Base-by-base conservation (phyloP, 2,888 invertebrate species). In the Aspidiotus destructor region DNA sequence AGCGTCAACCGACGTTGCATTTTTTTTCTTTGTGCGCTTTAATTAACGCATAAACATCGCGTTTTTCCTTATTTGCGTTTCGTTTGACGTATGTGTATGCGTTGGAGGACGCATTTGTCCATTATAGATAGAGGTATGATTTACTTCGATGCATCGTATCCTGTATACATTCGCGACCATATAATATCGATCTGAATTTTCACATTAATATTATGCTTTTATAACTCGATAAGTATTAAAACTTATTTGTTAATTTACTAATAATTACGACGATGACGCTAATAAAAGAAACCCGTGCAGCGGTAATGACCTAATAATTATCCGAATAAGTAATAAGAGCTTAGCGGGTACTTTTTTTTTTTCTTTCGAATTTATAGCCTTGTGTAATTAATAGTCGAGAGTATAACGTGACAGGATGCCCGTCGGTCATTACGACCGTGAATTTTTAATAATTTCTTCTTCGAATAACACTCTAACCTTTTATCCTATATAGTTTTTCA, bases 331-430 rank as follows among this genome's bases (percentile, higher is more conserved):
- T 58, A 58, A 17, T 28, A 28, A 28, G 28, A 28, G 28, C 28
- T 28, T 17, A 58, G 28, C 40, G 17, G 58, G 58, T 58, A 58
- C 40, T 28, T 28, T 28, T 28, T 28, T 28, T 28, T 40, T 7
- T 58, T 48, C n/a, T 63, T 61, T 63, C 54, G 63, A 67, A 67
- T 67, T 58, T 67, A 67, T 67, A 67, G 67, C 60, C 44, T 67
- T 42, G 58, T 60, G 67, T 67, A 67, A 67, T 67, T 67, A 67
- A 58, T 67, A 52, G 61, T 58, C 57, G 58, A 44, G 58, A 67
- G 42, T 57, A 67, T 67, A 60, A 67, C 67, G 67, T 67, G 67
- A 67, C 67, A 67, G 67, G 67, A 67, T 67, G 67, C 67, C 67
- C 58, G 67, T 58, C 58, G 67, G 67, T 67, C 67, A 58, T 67